Conservation (phyloP, 2,888 invertebrate species). For the Lampropteryx suffumata region DNA sequence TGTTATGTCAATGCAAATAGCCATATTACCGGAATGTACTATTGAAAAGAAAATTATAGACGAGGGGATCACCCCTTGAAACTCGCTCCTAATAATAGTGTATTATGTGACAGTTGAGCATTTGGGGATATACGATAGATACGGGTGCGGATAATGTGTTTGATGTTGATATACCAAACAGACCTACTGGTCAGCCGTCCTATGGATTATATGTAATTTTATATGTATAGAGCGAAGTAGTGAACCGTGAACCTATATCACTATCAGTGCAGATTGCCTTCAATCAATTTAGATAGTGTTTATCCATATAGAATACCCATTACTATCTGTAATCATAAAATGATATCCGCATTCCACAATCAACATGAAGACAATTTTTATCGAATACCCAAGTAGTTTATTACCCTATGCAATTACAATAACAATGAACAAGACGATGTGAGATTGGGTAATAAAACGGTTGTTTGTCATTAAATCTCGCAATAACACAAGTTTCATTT, state of each 20-base stretch:
- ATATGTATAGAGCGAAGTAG: not conserved
- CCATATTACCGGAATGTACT: slow-evolving; percentile 40
- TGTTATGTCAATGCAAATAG: slow-evolving; percentile 42
- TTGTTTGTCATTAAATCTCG: slow-evolving; percentile 28
- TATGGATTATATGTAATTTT: slow-evolving; percentile 1
- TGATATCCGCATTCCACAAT: slow-evolving; percentile 14
- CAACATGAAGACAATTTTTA: slow-evolving; percentile 11
- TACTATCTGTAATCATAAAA: slow-evolving; percentile 6
- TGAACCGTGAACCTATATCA: slow-evolving; percentile 9
- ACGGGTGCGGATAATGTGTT: slow-evolving; percentile 35
- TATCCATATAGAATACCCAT: slow-evolving; percentile 7
- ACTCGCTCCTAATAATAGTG: slow-evolving; percentile 55
- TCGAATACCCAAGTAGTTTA: slow-evolving; percentile 13
- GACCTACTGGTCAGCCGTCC: slow-evolving; percentile 36
- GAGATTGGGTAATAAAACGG: slow-evolving; percentile 27
- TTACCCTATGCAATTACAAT: slow-evolving; percentile 21
- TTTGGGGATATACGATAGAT: slow-evolving; percentile 36
- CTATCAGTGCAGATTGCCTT: slow-evolving; percentile 17
- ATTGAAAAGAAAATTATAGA: slow-evolving; percentile 51
- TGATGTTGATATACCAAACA: slow-evolving; percentile 46
- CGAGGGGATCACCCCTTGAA: slow-evolving; percentile 54
- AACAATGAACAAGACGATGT: slow-evolving; percentile 23
- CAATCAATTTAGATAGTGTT: slow-evolving; percentile 13
- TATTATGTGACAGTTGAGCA: slow-evolving; percentile 56
- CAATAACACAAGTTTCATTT: slow-evolving; percentile 28